These are phyloP conservation scores for Delichon dasypus DNA, from an alignment of 2,797 vertebrate genomes.

Conservation along the genomic window DNA sequence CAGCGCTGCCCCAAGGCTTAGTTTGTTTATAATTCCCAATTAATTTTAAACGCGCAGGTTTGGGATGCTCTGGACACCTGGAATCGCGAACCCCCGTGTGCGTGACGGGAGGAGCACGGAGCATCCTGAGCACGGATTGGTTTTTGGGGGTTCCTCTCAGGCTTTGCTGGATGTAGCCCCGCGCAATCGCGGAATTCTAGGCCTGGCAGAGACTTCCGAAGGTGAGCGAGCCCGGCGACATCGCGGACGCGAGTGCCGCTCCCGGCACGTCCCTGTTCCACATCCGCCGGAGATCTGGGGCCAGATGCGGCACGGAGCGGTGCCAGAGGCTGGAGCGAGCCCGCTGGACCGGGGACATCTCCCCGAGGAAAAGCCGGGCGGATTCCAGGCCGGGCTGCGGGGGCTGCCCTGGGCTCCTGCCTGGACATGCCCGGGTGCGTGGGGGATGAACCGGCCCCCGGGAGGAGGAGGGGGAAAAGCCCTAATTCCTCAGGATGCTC, in stretches of 20 bases:
- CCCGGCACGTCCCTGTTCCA: background rate
- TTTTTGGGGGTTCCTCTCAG: background rate
- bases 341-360: accelerated
- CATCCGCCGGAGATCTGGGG: background rate
- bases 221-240: accelerated
- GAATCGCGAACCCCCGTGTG: accelerated
- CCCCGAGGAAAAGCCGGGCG: accelerated
- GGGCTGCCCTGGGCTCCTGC: background rate
- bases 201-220: background rate
- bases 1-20: background rate
- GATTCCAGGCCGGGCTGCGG: background rate
- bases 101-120: background rate
- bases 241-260: accelerated
- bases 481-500: slow-evolving; percentile 55
- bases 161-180: background rate
- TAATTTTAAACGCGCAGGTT: slow-evolving; percentile 38
- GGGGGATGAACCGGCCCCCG: background rate
- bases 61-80: background rate
- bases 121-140: accelerated
- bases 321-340: background rate
- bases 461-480: background rate
- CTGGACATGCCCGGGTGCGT: background rate
- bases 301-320: background rate
- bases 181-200: accelerated
- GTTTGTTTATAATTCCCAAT: slow-evolving; percentile 53